Evolutionary conservation across 1,140 invertebrate genomes (phyloP).

Genomic region (Lycorma delicatula): DNA sequence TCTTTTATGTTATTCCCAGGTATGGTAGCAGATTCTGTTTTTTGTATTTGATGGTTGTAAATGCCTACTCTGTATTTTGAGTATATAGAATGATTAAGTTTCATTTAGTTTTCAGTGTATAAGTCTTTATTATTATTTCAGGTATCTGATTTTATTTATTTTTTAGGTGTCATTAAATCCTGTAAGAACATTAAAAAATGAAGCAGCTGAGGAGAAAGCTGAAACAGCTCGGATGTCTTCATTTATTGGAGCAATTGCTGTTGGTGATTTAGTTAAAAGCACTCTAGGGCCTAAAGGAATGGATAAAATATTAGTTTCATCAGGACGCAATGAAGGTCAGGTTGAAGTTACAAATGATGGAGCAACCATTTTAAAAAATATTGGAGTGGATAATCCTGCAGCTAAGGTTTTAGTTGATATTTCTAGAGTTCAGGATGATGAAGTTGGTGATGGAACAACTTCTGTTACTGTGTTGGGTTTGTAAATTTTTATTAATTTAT

Average conservation of each 20-base stretch:
- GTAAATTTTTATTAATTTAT: no score
- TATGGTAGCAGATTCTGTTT: no score
- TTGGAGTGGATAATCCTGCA: slow-evolving; percentile 98
- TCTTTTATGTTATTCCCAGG: no score
- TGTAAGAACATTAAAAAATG: slow-evolving; percentile 39
- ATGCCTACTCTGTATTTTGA: no score
- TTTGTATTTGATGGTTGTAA: no score
- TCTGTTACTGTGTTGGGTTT: slow-evolving; percentile 90
- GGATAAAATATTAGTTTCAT: slow-evolving; percentile 96
- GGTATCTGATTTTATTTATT: no score
- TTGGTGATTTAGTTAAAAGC: slow-evolving; percentile 96
- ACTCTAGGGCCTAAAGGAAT: slow-evolving; percentile 99
- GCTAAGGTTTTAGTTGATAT: slow-evolving; percentile 98
- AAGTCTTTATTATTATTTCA: no score
- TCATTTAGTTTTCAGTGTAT: no score
- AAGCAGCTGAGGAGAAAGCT: slow-evolving; percentile 95
- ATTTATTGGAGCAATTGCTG: slow-evolving; percentile 96
- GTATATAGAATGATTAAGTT: no score
- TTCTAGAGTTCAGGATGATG: slow-evolving; percentile 97
- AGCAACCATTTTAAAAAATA: slow-evolving; percentile 92
- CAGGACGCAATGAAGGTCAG: slow-evolving; percentile 68
- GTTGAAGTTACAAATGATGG: slow-evolving; percentile 99
- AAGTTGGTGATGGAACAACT: slow-evolving; percentile 99
- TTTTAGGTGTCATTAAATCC: slow-evolving; percentile 12
- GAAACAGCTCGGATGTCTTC: slow-evolving; percentile 92